A percentile compares a stretch with the other conserved stretches of the same genome.
Evolutionary conservation across 2,113 vertebrate genomes (phyloP).

Genomic region (Zapus hudsonius): DNA sequence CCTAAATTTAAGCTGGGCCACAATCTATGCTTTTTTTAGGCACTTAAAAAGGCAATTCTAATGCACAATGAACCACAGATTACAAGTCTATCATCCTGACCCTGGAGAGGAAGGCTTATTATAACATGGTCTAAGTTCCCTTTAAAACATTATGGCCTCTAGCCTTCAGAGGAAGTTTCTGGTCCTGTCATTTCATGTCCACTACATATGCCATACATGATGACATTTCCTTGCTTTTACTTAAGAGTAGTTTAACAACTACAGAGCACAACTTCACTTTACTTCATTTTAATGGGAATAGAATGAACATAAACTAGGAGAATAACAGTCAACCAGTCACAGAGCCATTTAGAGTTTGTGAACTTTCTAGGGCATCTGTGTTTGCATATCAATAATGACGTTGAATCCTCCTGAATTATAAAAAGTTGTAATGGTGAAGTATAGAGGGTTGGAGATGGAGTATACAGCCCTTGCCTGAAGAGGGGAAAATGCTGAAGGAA

Average conservation of each 20-base stretch:
- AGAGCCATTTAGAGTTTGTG: slow-evolving; percentile 32
- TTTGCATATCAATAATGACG: slow-evolving; percentile 32
- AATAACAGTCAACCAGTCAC: slow-evolving; percentile 21
- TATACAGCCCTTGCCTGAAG: neutral
- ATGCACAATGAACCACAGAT: neutral
- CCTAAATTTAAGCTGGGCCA: neutral
- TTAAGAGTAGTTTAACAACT: neutral
- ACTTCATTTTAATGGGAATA: slow-evolving; percentile 34
- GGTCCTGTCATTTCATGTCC: neutral
- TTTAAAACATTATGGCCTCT: neutral
- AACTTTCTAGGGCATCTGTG: slow-evolving; percentile 3
- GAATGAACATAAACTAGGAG: slow-evolving; percentile 2
- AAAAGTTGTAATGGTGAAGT: slow-evolving; percentile 11
- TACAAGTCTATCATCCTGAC: neutral
- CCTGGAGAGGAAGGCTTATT: neutral
- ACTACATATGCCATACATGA: neutral
- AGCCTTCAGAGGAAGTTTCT: neutral
- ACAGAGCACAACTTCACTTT: neutral
- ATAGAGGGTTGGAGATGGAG: neutral
- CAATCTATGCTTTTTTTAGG: neutral
- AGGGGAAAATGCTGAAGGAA: neutral
- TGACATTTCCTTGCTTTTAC: slow-evolving; percentile 27
- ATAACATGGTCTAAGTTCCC: neutral
- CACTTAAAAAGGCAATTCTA: slow-evolving; percentile 31
- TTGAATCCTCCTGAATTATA: neutral